Evolutionary conservation across 2,888 invertebrate genomes (phyloP).

Genomic region (Dusona sp.): DNA sequence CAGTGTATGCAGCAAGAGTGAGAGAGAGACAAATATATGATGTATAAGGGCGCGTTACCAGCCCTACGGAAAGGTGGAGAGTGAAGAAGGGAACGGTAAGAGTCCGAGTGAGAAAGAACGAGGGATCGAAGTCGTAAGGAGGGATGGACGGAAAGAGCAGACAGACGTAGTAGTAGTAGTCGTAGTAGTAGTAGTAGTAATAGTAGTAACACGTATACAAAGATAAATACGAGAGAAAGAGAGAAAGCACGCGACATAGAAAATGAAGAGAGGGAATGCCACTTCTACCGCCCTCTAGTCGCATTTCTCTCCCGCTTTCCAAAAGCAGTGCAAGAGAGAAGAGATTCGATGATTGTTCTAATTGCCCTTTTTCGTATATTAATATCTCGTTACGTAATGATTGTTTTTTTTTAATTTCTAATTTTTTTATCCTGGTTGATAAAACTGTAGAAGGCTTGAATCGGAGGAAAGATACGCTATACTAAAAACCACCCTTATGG

Average conservation of each 20-base stretch:
- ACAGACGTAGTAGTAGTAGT: slow-evolving; percentile 45
- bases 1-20: slow-evolving; percentile 6
- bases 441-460: slow-evolving; percentile 24
- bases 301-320: slow-evolving; percentile 26
- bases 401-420: not conserved
- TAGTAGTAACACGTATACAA: slow-evolving; percentile 22
- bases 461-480: slow-evolving; percentile 42
- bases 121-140: slow-evolving; percentile 61
- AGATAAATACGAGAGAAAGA: slow-evolving; percentile 6
- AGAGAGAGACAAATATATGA: slow-evolving; percentile 34
- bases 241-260: not conserved
- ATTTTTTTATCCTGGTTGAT: slow-evolving; percentile 6
- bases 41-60: slow-evolving; percentile 46
- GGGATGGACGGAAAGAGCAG: slow-evolving; percentile 53
- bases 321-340: slow-evolving; percentile 20
- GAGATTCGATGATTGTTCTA: slow-evolving; percentile 39
- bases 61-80: not conserved
- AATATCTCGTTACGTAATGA: not conserved
- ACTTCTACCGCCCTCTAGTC: slow-evolving; percentile 15
- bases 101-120: slow-evolving; percentile 63
- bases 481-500: slow-evolving; percentile 52
- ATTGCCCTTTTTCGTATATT: not conserved
- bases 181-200: slow-evolving; percentile 25
- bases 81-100: not conserved
- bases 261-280: slow-evolving; percentile 40